phyloP scores from a whole-genome alignment of 2,113 vertebrate genomes.

The Eptesicus fuscus region DNA sequence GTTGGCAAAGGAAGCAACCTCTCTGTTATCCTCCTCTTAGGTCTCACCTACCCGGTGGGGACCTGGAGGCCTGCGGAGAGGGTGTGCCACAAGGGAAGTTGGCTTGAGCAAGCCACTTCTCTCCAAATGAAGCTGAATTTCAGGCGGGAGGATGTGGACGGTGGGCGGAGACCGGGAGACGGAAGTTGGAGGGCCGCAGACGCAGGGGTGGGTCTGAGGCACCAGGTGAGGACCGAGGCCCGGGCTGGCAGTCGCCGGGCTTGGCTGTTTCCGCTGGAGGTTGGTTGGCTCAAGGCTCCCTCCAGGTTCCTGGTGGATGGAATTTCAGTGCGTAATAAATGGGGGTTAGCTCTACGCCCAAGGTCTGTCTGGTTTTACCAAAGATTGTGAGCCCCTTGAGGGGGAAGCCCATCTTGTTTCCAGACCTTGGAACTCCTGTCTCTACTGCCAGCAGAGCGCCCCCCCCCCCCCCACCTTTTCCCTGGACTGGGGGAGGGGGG shows the following conservation, averaged over 20 bases:
- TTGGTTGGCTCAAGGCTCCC: neutral
- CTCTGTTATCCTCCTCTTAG: neutral
- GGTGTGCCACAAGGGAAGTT: neutral
- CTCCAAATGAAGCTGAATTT: neutral
- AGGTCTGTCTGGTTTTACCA: constrained; percentile 65
- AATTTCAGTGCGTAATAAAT: constrained; percentile 65
- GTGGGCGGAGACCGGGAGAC: neutral
- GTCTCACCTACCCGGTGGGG: neutral
- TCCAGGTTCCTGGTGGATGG: constrained; percentile 50
- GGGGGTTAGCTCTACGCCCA: constrained; percentile 29
- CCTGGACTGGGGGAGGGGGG: neutral
- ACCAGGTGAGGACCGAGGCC: neutral
- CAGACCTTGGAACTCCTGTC: constrained; percentile 41
- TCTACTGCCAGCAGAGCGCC: neutral
- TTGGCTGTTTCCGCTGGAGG: constrained; percentile 8
- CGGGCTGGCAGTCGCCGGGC: neutral
- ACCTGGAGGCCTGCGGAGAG: neutral
- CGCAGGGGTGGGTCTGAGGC: neutral
- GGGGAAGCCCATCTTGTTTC: constrained; percentile 50
- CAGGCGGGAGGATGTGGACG: neutral
- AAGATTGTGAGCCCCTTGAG: constrained; percentile 71
- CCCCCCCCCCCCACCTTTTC: neutral
- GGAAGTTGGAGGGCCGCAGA: neutral
- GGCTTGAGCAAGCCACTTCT: neutral
- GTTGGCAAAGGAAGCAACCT: constrained; percentile 3